A percentile compares a stretch with the other conserved stretches of the same genome.
Conservation (phyloP, 2,113 vertebrate species). For the Cacatua alba region DNA sequence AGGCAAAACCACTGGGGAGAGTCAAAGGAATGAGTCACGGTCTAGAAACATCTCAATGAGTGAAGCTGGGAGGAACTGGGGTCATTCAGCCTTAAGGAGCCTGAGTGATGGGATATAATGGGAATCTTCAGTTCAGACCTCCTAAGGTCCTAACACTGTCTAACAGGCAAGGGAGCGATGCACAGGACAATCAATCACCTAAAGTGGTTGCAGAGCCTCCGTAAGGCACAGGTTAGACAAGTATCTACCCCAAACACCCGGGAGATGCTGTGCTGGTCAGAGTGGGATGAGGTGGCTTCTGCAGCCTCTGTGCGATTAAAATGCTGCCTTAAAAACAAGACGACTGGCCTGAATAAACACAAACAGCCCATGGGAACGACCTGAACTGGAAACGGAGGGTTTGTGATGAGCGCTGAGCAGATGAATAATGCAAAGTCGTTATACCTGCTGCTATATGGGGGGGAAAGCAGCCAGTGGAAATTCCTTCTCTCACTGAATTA, state of each 20-base stretch:
- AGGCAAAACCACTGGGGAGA: neutral
- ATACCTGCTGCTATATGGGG: neutral
- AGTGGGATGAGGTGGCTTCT: neutral
- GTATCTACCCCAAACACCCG: neutral
- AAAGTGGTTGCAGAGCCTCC: rapidly evolving
- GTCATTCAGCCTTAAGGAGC: neutral
- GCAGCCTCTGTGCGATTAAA: neutral
- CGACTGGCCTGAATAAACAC: rapidly evolving
- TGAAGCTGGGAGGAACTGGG: neutral
- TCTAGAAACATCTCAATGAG: too few relatives aligned
- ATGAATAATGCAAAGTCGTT: rapidly evolving
- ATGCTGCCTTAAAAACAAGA: rapidly evolving
- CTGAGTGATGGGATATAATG: neutral
- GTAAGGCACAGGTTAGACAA: neutral
- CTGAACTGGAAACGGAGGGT: neutral
- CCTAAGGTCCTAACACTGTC: neutral
- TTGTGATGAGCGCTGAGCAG: neutral
- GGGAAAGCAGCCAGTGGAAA: neutral
- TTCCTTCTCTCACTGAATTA: neutral
- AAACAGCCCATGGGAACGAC: neutral
- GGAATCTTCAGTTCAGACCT: neutral
- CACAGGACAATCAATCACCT: rapidly evolving
- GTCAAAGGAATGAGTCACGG: neutral
- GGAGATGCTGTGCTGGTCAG: neutral
- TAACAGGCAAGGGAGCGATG: rapidly evolving